Evolutionary conservation across 2,797 vertebrate genomes (phyloP).

Genomic region (Cyclura pinguis): DNA sequence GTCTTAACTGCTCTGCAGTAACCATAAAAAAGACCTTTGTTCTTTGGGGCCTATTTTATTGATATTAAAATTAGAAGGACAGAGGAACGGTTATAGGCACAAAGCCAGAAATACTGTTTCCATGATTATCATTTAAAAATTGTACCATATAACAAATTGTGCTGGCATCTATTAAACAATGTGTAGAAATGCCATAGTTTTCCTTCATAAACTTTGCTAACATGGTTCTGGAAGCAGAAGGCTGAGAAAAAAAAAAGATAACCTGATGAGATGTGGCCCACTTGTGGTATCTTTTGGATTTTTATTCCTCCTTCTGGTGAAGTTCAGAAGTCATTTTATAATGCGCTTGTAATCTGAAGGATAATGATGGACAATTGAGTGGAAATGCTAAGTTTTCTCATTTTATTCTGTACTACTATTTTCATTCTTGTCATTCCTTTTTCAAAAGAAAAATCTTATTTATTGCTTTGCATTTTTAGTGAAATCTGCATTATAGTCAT

Average conservation of each 20-base stretch:
- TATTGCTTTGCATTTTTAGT: not conserved
- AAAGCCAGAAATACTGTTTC: not conserved
- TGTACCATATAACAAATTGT: not conserved
- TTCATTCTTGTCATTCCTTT: not conserved
- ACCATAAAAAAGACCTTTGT: not conserved
- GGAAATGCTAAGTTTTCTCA: not conserved
- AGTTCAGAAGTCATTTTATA: conserved; percentile 20
- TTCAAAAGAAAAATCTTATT: not conserved
- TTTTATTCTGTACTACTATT: not conserved
- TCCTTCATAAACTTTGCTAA: not conserved
- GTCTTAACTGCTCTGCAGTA: not conserved
- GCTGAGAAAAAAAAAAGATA: not conserved
- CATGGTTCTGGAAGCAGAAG: not conserved
- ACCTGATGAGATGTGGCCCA: conserved; percentile 4
- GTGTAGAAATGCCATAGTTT: not conserved
- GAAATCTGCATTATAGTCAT: not conserved
- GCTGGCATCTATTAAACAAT: not conserved
- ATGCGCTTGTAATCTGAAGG: not conserved
- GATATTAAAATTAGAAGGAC: not conserved
- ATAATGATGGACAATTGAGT: not conserved
- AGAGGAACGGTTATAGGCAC: not conserved
- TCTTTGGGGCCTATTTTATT: not conserved
- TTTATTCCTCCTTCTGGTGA: conserved; percentile 17
- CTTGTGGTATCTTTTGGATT: conserved; percentile 12
- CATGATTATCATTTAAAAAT: not conserved